Base-by-base conservation (phyloP, 2,888 invertebrate genomes). In the Xylota sylvarum region DNA sequence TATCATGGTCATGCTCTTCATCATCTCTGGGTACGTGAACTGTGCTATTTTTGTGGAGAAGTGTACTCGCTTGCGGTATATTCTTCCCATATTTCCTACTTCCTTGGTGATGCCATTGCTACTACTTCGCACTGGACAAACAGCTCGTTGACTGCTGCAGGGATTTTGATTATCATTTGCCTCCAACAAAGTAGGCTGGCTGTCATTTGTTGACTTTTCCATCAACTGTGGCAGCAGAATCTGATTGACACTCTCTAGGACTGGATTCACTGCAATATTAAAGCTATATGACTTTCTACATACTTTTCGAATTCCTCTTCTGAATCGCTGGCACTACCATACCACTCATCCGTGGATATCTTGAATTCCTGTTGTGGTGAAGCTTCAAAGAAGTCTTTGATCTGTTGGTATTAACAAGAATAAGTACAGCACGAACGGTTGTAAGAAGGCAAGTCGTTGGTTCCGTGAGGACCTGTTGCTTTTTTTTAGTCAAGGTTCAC, bases 201-300 rank as follows among this genome's bases (percentile, higher is more conserved):
- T 87, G 10, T 90, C 90, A 5, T 89, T 88, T 9, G 89, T 81
- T 2, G 90, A 89, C 32, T 92, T 95, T 87, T 95, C 95, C 91
- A 95, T 93, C 19, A 94, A 94, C 90, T 97, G 97, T 89, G 96
- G 96, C 35, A 97, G 92, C 48, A 97, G 93, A 89, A 97, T 97
- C 92, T 93, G 97, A 93, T 97, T 97, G 88, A 97, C 97, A 90
- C 97, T 97, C 92, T 97, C 97, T 64, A 97, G 92, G 6, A 97
- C 97, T 1, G 97, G 97, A 92, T 97, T 97, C 88, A 97, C 96
- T 27, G 95, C 94, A 76, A 95, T 94, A 86, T 95, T 91, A 4
- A 88, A 89, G 0, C 91, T 90, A 78, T 92, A 93, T 0, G 91
- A 88, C 56, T 92, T 92, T 4, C 89, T 88, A 0, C 90, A 81